A percentile compares a stretch with the other conserved stretches of the same genome.
These are phyloP conservation scores for Vicugna pacos DNA, from an alignment of 2,113 vertebrate species.

Conservation along the genomic window DNA sequence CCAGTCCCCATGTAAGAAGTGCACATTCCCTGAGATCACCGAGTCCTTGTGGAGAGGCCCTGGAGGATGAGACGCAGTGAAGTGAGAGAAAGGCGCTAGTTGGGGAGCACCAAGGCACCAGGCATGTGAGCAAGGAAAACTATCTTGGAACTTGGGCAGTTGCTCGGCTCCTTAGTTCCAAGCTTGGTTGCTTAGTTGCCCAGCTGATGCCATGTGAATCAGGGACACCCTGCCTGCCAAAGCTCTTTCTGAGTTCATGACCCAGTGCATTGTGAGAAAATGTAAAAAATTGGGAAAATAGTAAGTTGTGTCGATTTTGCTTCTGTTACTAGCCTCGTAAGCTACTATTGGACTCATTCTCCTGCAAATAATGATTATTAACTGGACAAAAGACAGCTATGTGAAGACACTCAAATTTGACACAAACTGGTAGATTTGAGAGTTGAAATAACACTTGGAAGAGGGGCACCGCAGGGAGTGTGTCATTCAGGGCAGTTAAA, in stretches of 20 bases:
- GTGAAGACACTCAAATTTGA: neutral
- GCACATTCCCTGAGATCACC: neutral
- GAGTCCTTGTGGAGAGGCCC: neutral
- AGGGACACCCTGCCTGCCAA: neutral
- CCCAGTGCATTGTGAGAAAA: neutral
- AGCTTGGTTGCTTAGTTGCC: neutral
- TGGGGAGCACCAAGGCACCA: rapidly evolving
- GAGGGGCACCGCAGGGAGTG: neutral
- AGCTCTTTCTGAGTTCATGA: neutral
- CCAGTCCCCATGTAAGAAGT: neutral
- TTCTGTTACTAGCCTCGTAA: neutral
- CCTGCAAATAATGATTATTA: neutral
- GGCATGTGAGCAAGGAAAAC: neutral
- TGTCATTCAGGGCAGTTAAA: neutral
- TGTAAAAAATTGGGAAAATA: neutral
- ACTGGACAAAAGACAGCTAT: neutral
- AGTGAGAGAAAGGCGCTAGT: neutral
- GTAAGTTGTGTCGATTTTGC: neutral
- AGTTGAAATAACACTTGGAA: neutral
- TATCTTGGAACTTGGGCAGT: no score
- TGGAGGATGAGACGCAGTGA: neutral
- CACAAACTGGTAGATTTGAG: neutral
- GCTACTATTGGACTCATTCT: neutral
- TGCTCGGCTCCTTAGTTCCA: neutral
- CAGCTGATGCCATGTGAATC: neutral